Conservation (phyloP, 2,113 vertebrate species). For the Bos indicus region DNA sequence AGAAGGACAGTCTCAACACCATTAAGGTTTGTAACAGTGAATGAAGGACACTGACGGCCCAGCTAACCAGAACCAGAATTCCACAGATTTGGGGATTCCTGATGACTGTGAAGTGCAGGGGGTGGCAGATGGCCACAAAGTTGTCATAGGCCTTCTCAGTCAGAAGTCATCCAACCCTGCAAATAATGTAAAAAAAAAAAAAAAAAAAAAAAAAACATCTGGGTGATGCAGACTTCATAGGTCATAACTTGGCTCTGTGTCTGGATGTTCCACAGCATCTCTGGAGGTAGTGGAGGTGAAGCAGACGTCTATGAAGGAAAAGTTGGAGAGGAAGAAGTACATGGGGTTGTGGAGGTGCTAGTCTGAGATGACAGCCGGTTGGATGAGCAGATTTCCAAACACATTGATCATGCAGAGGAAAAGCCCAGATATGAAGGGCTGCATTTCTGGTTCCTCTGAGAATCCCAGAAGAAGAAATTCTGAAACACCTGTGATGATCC, state of each 20-base stretch:
- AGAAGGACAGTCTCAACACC: no score
- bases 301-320: background rate
- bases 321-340: slow-evolving; percentile 48
- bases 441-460: background rate
- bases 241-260: no score
- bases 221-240: no score
- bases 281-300: no score
- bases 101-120: background rate
- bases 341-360: slow-evolving; percentile 1
- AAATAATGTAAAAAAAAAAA: background rate
- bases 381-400: background rate
- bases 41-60: background rate
- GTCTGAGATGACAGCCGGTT: background rate
- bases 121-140: background rate
- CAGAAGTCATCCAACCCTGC: background rate
- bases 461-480: background rate
- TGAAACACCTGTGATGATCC: background rate
- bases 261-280: no score
- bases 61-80: background rate
- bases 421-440: background rate
- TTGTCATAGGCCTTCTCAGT: background rate
- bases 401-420: background rate
- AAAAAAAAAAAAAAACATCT: no score
- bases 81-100: background rate
- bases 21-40: background rate